Evolutionary conservation across 2,113 vertebrate species (phyloP), one percentile per base, ranked within the genome.

Genomic region (Microtus richardsoni): DNA sequence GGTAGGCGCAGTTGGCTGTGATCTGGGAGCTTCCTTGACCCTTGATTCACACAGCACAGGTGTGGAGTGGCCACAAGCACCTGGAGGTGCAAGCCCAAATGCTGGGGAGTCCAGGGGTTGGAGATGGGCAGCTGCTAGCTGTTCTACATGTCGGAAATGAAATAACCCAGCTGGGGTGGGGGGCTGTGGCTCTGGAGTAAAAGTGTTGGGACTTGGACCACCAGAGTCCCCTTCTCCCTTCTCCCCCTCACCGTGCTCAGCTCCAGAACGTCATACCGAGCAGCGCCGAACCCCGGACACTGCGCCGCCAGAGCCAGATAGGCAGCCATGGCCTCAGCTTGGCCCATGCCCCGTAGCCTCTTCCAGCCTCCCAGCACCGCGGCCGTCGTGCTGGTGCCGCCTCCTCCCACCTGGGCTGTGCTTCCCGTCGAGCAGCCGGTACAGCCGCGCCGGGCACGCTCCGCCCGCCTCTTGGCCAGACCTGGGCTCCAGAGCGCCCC

Each of bases 271-370:
- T 99, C 99, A 39, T 99, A 99, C 95, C 99, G 99, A 0, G 99
- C 99, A 98, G 99, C 99, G 96, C 99, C 99, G 30, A 99, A 99
- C 82, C 99, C 99, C 0, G 99, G 99, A 99, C 99, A 99, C 98
- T 99, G 99, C 83, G 99, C 99, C 74, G 99, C 99, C 94, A 99
- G 98, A 14, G 99, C 98, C 98, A 99, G 98, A 95, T 99, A 99
- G 95, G 99, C 98, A 0, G 99, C 98, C 99, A 99, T 99, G 97
- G 99, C 99, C 97, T 99, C 99, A 24, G 98, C 98, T 93, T 98
- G 98, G 97, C 98, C 99, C 98, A 99, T 99, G 92, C 99, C 99
- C 8, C 98, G 98, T 94, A 99, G 98, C 94, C 98, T 98, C 98
- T 99, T 99, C 99, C 99, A 99, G 84, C 99, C 98, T 97, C 99